Evolutionary conservation across 2,113 vertebrate species (phyloP).

Genomic region (Puffinus mauretanicus): DNA sequence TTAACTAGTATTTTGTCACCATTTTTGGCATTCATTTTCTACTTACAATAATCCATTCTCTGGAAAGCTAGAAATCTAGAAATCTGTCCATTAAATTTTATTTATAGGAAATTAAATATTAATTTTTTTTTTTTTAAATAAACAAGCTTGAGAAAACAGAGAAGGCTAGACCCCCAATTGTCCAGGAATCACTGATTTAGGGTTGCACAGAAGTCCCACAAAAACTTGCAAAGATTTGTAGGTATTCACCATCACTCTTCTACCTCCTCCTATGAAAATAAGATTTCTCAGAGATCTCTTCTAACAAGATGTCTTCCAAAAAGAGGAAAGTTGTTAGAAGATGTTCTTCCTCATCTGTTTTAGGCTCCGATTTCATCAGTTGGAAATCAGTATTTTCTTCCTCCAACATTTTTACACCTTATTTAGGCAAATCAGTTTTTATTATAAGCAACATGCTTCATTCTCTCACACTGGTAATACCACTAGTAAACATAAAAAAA

Average conservation of each 20-base stretch:
- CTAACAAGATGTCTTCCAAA: not conserved
- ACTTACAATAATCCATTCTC: not conserved
- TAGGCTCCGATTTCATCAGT: not conserved
- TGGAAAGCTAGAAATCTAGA: not conserved
- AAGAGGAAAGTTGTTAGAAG: not conserved
- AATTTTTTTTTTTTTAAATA: not conserved
- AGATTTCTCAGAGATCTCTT: not conserved
- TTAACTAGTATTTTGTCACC: not conserved
- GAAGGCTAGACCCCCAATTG: not conserved
- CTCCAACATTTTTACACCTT: not conserved
- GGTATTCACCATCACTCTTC: not conserved
- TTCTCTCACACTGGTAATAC: not conserved
- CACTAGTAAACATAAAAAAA: not conserved
- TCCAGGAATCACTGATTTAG: not conserved
- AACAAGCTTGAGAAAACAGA: not conserved
- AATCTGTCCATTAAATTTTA: not conserved
- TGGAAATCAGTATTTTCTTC: not conserved
- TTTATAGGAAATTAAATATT: not conserved
- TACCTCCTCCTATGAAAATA: not conserved
- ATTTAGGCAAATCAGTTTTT: not conserved
- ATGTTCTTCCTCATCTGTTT: not conserved
- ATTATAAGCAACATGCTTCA: not conserved
- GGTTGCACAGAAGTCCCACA: not conserved
- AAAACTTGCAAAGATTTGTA: not conserved
- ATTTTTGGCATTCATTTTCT: not conserved